Conservation (phyloP, 2,113 vertebrate genomes). For the Oreotrochilus melanogaster region DNA sequence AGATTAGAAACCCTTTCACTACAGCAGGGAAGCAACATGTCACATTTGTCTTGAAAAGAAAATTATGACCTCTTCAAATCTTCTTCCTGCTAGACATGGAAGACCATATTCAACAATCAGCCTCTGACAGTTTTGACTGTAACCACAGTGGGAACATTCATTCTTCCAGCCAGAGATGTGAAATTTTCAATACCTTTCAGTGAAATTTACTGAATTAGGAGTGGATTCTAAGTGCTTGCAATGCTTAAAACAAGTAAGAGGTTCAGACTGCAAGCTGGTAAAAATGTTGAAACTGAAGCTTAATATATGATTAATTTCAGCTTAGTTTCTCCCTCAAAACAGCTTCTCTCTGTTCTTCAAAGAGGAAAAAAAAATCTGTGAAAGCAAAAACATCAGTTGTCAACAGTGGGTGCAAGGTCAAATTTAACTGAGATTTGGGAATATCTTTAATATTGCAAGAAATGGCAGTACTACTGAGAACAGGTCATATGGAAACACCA, state of each 20-base stretch:
- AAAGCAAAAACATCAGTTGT: neutral
- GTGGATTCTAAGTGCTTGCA: neutral
- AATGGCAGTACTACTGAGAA: neutral
- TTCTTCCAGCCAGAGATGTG: neutral
- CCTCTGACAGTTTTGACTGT: neutral
- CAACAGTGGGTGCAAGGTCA: neutral
- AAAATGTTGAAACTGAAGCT: neutral
- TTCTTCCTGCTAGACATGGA: neutral
- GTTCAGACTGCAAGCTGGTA: neutral
- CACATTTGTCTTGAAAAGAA: neutral
- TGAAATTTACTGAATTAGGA: neutral
- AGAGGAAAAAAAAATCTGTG: neutral
- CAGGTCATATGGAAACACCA: neutral
- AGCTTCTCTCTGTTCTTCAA: neutral
- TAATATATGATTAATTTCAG: neutral
- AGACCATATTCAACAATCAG: neutral
- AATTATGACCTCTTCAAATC: neutral
- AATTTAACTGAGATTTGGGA: neutral
- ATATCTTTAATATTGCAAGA: neutral
- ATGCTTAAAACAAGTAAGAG: neutral
- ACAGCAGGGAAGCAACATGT: neutral
- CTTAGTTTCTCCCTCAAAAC: neutral
- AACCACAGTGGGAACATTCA: neutral
- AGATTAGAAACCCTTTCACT: neutral
- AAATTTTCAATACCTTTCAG: slow-evolving; percentile 9